Evolutionary conservation across 2,888 invertebrate genomes (phyloP).

Genomic region (Apotomis turbidana): DNA sequence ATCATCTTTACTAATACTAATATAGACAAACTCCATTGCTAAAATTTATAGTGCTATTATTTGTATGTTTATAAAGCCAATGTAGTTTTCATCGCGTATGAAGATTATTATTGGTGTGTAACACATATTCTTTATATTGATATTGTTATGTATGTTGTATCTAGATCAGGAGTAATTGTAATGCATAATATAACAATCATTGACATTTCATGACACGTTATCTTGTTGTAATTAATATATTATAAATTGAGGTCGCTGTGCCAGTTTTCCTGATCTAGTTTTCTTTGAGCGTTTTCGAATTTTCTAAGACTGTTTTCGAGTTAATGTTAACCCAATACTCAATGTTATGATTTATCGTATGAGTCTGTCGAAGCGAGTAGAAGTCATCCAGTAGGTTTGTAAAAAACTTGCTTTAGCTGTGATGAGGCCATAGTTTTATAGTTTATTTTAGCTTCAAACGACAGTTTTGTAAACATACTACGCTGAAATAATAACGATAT

Average conservation of each 20-base stretch:
- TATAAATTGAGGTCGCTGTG: neutral
- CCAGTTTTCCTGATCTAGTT: constrained; percentile 37
- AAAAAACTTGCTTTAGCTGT: constrained; percentile 72
- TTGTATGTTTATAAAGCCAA: constrained; percentile 59
- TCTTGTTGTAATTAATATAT: neutral
- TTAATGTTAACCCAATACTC: constrained; percentile 56
- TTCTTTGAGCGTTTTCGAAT: constrained; percentile 48
- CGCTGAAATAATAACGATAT: neutral
- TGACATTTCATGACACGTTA: neutral
- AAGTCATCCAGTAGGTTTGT: constrained; percentile 78
- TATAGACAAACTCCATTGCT: constrained; percentile 36
- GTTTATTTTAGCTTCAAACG: constrained; percentile 42
- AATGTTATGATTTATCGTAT: constrained; percentile 35
- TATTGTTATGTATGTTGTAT: constrained; percentile 42
- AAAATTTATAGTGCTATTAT: constrained; percentile 22
- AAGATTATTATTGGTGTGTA: constrained; percentile 68
- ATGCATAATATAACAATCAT: neutral
- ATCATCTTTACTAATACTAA: constrained; percentile 43
- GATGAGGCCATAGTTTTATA: constrained; percentile 68
- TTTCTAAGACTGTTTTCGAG: constrained; percentile 60
- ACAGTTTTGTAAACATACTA: constrained; percentile 5
- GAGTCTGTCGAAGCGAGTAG: constrained; percentile 44
- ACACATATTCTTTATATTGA: constrained; percentile 46
- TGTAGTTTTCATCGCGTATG: constrained; percentile 71
- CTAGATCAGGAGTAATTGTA: constrained; percentile 20